phyloP scores from a whole-genome alignment of 2,797 vertebrate species.

The Poecilia gillii region DNA sequence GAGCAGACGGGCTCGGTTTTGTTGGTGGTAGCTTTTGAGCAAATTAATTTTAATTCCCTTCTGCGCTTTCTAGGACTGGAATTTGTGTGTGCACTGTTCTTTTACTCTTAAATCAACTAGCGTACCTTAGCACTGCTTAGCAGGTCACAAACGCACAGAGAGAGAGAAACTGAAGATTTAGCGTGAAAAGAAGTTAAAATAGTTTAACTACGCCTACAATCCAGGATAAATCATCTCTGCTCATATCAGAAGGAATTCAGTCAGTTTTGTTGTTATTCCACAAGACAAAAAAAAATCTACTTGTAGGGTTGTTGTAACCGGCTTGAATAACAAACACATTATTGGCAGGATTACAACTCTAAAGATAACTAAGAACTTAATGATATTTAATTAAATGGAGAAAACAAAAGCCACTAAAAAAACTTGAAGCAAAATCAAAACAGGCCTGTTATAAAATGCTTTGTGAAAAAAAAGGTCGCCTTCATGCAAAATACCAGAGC shows the following conservation, averaged over 20 bases:
- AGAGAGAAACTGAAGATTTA: neutral
- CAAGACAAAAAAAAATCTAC: neutral
- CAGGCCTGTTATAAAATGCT: neutral
- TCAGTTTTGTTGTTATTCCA: neutral
- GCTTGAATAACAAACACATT: neutral
- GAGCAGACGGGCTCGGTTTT: slow-evolving; percentile 13
- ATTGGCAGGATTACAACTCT: neutral
- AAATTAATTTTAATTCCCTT: neutral
- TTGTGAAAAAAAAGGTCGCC: neutral
- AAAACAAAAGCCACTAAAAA: too few relatives aligned
- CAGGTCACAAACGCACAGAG: neutral
- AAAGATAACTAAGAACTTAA: neutral
- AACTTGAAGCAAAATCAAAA: too few relatives aligned
- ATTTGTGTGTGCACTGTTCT: neutral
- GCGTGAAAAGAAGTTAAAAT: neutral
- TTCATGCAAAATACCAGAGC: neutral
- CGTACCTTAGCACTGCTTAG: neutral
- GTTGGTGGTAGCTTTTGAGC: neutral
- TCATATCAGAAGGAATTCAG: neutral
- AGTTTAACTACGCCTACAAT: neutral
- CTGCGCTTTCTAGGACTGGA: neutral
- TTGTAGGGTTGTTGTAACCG: too few relatives aligned
- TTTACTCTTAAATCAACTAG: neutral
- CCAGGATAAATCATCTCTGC: neutral
- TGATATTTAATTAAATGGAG: too few relatives aligned